Conservation (phyloP, 2,888 invertebrate genomes). For the Diarsia rubi region DNA sequence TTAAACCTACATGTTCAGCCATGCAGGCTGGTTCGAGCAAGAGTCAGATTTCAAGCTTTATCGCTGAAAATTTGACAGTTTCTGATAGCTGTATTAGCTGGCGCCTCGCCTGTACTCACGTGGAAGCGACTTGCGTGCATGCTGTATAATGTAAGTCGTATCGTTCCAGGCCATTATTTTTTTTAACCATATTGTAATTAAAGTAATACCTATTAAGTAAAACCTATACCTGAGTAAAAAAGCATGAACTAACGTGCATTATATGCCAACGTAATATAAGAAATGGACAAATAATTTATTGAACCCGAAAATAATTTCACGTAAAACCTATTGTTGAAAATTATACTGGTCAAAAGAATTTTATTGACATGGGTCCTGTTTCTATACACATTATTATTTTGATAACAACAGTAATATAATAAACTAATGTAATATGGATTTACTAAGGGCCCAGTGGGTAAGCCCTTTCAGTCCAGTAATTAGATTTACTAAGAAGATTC, state of each 20-base stretch:
- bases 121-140: neutral
- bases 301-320: neutral
- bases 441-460: neutral
- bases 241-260: neutral
- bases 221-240: neutral
- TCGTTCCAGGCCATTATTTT: neutral
- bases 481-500: neutral
- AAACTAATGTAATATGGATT: neutral
- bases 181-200: no score
- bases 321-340: slow-evolving; percentile 9
- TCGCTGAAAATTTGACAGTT: no score
- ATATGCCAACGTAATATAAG: neutral
- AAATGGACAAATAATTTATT: neutral
- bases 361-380: neutral
- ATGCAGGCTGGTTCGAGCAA: no score
- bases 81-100: no score
- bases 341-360: slow-evolving; percentile 2
- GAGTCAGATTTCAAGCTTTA: no score
- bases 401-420: slow-evolving; percentile 3
- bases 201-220: neutral
- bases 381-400: slow-evolving; percentile 29
- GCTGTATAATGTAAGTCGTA: neutral
- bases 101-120: no score
- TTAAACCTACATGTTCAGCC: no score
- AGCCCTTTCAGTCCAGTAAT: neutral